Evolutionary conservation across 2,113 vertebrate species (phyloP).

Genomic region (Psephotus haematonotus): DNA sequence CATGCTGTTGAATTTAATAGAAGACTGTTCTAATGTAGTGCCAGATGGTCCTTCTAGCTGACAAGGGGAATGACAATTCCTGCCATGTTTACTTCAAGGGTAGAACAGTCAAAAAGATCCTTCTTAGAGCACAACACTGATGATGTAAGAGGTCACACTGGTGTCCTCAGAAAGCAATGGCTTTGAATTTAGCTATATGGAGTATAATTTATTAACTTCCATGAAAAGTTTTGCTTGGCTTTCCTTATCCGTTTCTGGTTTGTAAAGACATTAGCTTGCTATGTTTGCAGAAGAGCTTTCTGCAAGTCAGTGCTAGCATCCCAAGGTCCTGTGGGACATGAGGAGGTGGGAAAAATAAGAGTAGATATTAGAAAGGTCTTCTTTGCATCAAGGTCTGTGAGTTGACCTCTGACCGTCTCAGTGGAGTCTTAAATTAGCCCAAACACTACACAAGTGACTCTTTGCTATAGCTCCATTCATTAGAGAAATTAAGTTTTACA

Average conservation of each 20-base stretch:
- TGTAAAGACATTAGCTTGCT: neutral
- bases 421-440: neutral
- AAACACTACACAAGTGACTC: neutral
- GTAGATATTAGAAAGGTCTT: neutral
- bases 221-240: neutral
- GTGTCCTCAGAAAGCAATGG: neutral
- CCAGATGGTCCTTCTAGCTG: conserved; percentile 71
- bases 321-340: neutral
- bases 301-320: neutral
- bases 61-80: conserved; percentile 62
- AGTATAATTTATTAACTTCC: neutral
- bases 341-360: neutral
- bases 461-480: neutral
- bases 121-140: neutral
- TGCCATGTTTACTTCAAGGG: conserved; percentile 49
- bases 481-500: neutral
- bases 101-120: conserved; percentile 4
- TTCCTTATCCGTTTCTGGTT: neutral
- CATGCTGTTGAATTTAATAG: conserved; percentile 68
- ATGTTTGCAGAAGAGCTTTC: neutral
- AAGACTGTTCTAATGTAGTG: conserved; percentile 54
- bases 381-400: neutral
- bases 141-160: neutral
- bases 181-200: neutral
- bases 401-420: neutral